phyloP scores from a whole-genome alignment of 2,113 vertebrate genomes.

The Camelus dromedarius region DNA sequence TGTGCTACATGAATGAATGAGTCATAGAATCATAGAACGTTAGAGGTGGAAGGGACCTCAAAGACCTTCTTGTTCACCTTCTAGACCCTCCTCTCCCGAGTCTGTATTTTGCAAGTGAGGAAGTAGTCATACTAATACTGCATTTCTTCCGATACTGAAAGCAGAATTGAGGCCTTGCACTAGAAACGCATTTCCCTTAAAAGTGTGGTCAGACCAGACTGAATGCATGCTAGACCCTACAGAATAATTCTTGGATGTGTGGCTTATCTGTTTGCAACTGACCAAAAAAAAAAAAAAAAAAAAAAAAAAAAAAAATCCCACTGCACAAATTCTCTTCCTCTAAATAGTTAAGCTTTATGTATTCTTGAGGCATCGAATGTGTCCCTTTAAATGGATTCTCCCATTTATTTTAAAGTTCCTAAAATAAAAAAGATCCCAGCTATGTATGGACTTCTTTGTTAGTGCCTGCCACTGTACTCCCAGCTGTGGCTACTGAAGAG shows the following conservation, averaged over 20 bases:
- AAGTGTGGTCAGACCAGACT: not conserved
- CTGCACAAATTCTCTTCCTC: slow-evolving; percentile 5
- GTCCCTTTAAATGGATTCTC: slow-evolving; percentile 76
- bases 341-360: slow-evolving; percentile 59
- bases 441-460: slow-evolving; percentile 75
- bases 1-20: not conserved
- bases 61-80: not conserved
- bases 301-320: not conserved
- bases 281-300: not conserved
- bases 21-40: not conserved
- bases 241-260: not conserved
- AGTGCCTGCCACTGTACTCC: slow-evolving; percentile 64
- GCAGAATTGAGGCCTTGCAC: not conserved
- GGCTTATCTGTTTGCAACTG: not conserved
- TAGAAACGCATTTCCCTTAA: slow-evolving; percentile 23
- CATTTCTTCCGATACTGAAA: not conserved
- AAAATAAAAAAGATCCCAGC: slow-evolving; percentile 66
- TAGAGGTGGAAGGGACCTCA: not conserved
- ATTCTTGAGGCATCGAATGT: not conserved
- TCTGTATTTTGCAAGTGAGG: slow-evolving; percentile 28
- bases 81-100: not conserved
- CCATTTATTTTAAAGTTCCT: slow-evolving; percentile 75
- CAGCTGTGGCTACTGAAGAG: slow-evolving; percentile 79
- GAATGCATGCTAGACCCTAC: not conserved
- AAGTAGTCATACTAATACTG: not conserved